phyloP scores from a whole-genome alignment of 2,797 vertebrate genomes.

The Chanos chanos region DNA sequence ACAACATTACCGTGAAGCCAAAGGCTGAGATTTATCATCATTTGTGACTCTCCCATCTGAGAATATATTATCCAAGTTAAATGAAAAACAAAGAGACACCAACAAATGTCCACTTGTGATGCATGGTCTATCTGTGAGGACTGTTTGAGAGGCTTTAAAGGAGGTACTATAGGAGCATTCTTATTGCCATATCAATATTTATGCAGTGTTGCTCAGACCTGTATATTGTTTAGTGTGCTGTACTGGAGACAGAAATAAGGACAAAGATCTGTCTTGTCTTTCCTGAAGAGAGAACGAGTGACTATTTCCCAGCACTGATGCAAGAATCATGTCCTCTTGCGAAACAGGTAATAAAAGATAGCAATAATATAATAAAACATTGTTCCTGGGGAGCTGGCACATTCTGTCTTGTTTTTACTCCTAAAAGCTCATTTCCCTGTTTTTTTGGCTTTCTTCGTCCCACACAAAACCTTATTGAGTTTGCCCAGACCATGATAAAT shows the following conservation, averaged over 20 bases:
- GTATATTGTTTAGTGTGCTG: not conserved
- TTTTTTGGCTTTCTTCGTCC: conserved; percentile 4
- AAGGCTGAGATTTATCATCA: conserved; percentile 44
- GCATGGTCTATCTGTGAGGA: not conserved
- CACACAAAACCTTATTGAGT: conserved; percentile 29
- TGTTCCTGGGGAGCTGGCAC: not conserved
- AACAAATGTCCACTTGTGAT: conserved; percentile 16
- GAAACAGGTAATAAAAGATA: not conserved
- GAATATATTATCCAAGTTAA: conserved; percentile 36
- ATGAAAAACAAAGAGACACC: conserved; percentile 27
- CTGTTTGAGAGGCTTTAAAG: not conserved
- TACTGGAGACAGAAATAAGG: not conserved
- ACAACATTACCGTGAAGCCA: conserved; percentile 38
- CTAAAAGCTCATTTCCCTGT: conserved; percentile 23
- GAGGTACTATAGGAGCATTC: not conserved
- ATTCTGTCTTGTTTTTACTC: conserved; percentile 6
- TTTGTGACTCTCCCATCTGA: conserved; percentile 29
- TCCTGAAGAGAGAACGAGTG: not conserved
- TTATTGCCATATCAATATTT: not conserved
- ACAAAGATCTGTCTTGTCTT: not conserved
- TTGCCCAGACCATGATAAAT: conserved; percentile 13
- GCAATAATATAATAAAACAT: conserved; percentile 1
- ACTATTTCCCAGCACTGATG: conserved; percentile 5
- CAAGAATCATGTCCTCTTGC: not conserved
- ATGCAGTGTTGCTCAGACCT: not conserved